These are phyloP conservation scores for Aleadryas rufinucha DNA, from an alignment of 2,113 vertebrate species.

Conservation along the genomic window DNA sequence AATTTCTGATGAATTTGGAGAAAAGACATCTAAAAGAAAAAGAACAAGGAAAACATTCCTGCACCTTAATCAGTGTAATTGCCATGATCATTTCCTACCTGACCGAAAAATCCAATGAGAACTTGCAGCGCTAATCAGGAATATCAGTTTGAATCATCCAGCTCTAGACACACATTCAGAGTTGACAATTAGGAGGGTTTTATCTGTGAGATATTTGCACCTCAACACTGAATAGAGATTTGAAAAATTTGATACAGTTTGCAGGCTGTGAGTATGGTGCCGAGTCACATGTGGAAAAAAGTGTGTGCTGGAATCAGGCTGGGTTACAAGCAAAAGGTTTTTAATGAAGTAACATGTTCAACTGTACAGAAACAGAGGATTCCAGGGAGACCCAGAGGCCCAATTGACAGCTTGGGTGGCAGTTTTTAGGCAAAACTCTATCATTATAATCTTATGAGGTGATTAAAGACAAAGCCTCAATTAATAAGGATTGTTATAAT, in stretches of 20 bases:
- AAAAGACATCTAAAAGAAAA: neutral
- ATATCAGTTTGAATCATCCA: neutral
- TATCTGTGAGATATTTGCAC: neutral
- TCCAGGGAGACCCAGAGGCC: neutral
- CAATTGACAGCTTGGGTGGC: neutral
- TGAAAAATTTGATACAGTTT: neutral
- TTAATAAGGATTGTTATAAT: constrained; percentile 30
- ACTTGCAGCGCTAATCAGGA: neutral
- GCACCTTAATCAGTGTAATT: neutral
- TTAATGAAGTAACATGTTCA: neutral
- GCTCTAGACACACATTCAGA: neutral
- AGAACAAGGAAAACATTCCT: neutral
- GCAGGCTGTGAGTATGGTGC: neutral
- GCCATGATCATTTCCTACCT: neutral
- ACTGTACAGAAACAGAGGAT: neutral
- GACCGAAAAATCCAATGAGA: neutral
- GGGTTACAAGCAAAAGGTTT: neutral
- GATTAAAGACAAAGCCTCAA: constrained; percentile 32
- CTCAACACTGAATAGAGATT: neutral
- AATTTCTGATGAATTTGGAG: neutral
- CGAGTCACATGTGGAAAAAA: neutral
- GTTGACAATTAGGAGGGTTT: neutral
- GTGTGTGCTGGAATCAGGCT: neutral
- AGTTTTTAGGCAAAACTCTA: neutral
- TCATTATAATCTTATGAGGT: neutral